phyloP scores from a whole-genome alignment of 2,113 vertebrate genomes.

The Panthera uncia region DNA sequence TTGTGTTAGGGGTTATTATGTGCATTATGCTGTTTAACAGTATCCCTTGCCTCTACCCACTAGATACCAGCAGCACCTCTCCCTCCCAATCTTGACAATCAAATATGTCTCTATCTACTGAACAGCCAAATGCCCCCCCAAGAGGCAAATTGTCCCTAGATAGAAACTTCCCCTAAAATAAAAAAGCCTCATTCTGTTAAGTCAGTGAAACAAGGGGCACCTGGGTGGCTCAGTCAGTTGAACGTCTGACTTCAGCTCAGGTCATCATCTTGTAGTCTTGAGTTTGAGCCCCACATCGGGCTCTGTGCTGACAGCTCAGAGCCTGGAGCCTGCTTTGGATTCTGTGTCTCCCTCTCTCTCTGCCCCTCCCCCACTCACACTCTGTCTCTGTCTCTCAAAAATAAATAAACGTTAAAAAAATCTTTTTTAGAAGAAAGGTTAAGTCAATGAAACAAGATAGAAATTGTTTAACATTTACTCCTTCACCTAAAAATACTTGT shows the following conservation, averaged over 20 bases:
- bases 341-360: too few relatives aligned
- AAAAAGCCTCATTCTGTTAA: not conserved
- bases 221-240: too few relatives aligned
- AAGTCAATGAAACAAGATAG: not conserved
- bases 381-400: too few relatives aligned
- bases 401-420: too few relatives aligned
- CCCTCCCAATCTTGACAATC: not conserved
- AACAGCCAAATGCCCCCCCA: not conserved
- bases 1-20: not conserved
- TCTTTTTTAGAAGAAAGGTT: not conserved
- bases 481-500: slow-evolving; percentile 14
- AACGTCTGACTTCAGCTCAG: too few relatives aligned
- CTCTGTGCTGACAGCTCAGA: too few relatives aligned
- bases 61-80: not conserved
- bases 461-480: slow-evolving; percentile 19
- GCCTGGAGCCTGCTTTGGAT: too few relatives aligned
- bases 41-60: not conserved
- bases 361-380: too few relatives aligned
- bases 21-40: not conserved
- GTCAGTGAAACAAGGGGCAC: not conserved
- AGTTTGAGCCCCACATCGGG: too few relatives aligned
- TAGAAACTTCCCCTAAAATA: not conserved
- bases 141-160: not conserved
- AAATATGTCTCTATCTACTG: not conserved
- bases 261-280: too few relatives aligned